Evolutionary conservation across 1,140 invertebrate species (phyloP).

Genomic region (Tetranychus urticae): DNA sequence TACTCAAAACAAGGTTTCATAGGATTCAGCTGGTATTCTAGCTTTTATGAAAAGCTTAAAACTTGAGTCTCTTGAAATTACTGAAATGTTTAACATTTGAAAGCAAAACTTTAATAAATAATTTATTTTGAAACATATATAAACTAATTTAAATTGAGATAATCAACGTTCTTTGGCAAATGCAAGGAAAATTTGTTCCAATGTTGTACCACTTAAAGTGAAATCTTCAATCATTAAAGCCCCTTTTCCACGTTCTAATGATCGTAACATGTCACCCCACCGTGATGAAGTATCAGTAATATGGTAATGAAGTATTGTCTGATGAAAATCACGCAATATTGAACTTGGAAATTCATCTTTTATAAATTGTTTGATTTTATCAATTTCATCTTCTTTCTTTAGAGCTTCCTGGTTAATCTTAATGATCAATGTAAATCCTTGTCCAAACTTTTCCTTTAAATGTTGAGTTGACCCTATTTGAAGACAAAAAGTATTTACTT

Average conservation of each 20-base stretch:
- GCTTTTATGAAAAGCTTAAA: too few species aligned
- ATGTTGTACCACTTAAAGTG: too few species aligned
- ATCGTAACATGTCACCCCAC: neutral
- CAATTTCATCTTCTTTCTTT: slow-evolving; percentile 6
- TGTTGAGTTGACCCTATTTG: slow-evolving; percentile 35
- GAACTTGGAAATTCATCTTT: slow-evolving; percentile 3
- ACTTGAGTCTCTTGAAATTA: too few species aligned
- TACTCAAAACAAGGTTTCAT: too few species aligned
- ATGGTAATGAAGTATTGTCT: neutral
- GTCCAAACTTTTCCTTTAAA: slow-evolving; percentile 46
- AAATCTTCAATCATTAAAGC: too few species aligned
- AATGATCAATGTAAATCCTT: slow-evolving; percentile 23
- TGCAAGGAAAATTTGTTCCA: too few species aligned
- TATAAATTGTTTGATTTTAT: slow-evolving; percentile 3
- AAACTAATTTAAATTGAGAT: too few species aligned
- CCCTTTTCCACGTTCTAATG: neutral
- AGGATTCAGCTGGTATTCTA: too few species aligned
- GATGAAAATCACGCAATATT: neutral
- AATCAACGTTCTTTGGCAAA: too few species aligned
- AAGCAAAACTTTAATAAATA: too few species aligned
- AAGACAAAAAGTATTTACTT: neutral
- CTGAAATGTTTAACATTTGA: too few species aligned
- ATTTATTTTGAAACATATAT: too few species aligned
- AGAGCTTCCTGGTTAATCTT: neutral
- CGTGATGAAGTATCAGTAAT: neutral